Evolutionary conservation across 1,140 invertebrate species (phyloP), one percentile per base, ranked within the genome.

Genomic region (Polyergus mexicanus): DNA sequence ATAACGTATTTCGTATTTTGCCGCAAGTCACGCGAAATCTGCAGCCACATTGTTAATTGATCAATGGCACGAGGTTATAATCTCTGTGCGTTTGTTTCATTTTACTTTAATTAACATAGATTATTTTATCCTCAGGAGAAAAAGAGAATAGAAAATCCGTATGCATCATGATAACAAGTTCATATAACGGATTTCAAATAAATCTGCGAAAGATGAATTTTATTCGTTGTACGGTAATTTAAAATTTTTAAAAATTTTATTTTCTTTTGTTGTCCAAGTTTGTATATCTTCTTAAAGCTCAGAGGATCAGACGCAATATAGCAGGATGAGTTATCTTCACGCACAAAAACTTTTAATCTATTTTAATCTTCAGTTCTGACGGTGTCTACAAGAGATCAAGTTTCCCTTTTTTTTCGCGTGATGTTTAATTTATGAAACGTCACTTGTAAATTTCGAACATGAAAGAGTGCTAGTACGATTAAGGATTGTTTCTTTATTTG

Each of bases 381-480:
- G 10, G 22, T 13, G 22, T 69, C 25, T 69, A 51, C 3, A 56
- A 71, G 3, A 71, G 6, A 22, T 8, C 47, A 41, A 80, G 47
- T 71, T 80, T 80, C 32, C 32, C 65, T 71, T 71, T 35, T 56
- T 71, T 80, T 71, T 19, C 16, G 22, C 28, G 10, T 44, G 25
- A 80, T 80, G 65, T 80, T 80, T 69, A 80, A 80, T 80, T 69
- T 80, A 80, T 71, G 77, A 80, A 69, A 71, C 11, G 60, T n/a
- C 28, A 11, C 11, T 77, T 44, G 35, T 38, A 56, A 80, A 47
- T 80, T 71, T 71, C 51, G 47, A 56, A 41, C 41, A 28, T 16
- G 68, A 69, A 69, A 54, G 11, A 65, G 13, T 68, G 13, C 22
- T 13, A 25, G 44, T n/a, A 7, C 16, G 16, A n/a, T 71, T 80